Evolutionary conservation across 2,113 vertebrate species (phyloP).

Genomic region (Actinemys pallida): DNA sequence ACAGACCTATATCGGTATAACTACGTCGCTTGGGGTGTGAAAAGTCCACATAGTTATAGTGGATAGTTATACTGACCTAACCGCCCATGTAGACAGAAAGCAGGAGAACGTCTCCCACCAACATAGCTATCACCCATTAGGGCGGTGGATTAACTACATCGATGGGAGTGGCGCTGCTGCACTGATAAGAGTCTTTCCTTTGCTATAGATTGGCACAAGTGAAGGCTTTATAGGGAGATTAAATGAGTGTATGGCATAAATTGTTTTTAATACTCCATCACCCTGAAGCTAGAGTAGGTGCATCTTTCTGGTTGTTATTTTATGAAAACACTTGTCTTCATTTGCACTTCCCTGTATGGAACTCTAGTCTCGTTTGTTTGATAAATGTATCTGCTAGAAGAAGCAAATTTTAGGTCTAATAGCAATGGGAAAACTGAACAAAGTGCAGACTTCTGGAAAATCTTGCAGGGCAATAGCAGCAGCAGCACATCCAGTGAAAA

Average conservation of each 20-base stretch:
- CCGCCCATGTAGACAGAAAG: neutral
- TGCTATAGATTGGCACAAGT: neutral
- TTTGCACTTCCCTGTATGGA: neutral
- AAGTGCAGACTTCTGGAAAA: neutral
- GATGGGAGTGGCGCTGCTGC: too few relatives aligned
- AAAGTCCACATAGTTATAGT: neutral
- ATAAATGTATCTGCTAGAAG: neutral
- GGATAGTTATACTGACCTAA: neutral
- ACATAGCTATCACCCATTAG: too few relatives aligned
- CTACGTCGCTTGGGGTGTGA: neutral
- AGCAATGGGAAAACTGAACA: neutral
- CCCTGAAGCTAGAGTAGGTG: rapidly evolving
- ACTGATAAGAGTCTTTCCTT: neutral
- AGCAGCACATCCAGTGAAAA: neutral
- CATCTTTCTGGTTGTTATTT: neutral
- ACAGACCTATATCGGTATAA: too few relatives aligned
- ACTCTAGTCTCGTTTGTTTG: neutral
- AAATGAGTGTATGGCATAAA: neutral
- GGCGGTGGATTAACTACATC: too few relatives aligned
- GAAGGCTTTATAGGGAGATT: neutral
- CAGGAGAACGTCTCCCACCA: too few relatives aligned
- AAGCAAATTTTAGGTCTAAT: neutral
- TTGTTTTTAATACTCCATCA: neutral
- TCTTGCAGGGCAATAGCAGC: rapidly evolving
- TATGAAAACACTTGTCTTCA: neutral